Percentiles rank a stretch among this genome's conserved stretches.
These are phyloP conservation scores for Pachyrhynchus sulphureomaculatus DNA, from an alignment of 1,140 invertebrate genomes.

Conservation along the genomic window DNA sequence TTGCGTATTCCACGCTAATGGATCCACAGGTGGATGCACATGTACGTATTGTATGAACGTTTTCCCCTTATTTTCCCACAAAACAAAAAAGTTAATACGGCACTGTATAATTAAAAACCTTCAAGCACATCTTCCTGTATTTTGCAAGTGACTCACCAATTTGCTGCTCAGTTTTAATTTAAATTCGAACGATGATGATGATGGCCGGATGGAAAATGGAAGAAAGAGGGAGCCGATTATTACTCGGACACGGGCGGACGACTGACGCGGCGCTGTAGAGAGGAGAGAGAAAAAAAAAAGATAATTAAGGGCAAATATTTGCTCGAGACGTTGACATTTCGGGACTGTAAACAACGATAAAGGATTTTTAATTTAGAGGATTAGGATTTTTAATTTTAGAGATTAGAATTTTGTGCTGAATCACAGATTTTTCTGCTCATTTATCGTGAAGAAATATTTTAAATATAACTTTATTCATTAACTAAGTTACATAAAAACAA, in stretches of 20 bases:
- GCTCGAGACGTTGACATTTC: slow-evolving; percentile 28
- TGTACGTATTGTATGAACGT: too few relatives aligned
- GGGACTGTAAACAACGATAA: neutral
- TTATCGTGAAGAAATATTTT: too few relatives aligned
- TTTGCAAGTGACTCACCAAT: slow-evolving; percentile 52
- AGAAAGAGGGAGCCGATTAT: neutral
- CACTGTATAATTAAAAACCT: slow-evolving; percentile 20
- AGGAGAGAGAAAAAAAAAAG: slow-evolving; percentile 10
- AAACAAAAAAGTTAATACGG: neutral
- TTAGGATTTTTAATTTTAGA: slow-evolving; percentile 12
- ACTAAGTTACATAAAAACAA: too few relatives aligned
- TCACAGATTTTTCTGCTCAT: neutral
- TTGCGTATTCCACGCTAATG: too few relatives aligned
- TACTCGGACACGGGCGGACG: neutral
- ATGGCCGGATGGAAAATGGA: neutral
- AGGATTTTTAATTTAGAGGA: slow-evolving; percentile 22
- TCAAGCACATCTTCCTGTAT: slow-evolving; percentile 42
- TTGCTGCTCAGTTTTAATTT: slow-evolving; percentile 47
- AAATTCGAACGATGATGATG: slow-evolving; percentile 34
- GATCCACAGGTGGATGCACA: too few relatives aligned
- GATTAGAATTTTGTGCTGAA: too few relatives aligned
- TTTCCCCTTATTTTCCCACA: too few relatives aligned
- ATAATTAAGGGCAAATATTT: slow-evolving; percentile 42
- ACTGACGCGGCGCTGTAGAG: too few relatives aligned
- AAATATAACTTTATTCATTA: too few relatives aligned